Percentiles rank a stretch among this genome's conserved stretches.
phyloP scores from a whole-genome alignment of 37 sponge, comb jelly and placozoan species.

The Dysidea cf. avara region DNA sequence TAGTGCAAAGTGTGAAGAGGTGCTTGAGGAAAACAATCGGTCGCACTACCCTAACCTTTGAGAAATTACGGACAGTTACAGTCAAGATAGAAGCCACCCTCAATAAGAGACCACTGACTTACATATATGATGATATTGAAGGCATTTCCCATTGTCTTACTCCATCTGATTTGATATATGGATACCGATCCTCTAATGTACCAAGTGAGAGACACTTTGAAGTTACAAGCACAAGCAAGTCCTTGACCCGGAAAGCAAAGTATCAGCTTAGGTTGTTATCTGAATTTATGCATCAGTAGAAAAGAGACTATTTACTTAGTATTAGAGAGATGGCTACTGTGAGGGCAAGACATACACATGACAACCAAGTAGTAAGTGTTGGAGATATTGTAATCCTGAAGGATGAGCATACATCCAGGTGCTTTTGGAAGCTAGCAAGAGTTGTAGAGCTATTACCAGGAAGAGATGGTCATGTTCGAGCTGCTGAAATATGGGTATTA shows the following conservation, averaged over 20 bases:
- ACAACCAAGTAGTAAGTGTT: neutral
- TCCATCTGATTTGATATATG: conserved; percentile 16
- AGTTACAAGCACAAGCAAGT: neutral
- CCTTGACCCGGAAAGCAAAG: neutral
- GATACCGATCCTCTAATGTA: no score
- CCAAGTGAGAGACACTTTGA: neutral
- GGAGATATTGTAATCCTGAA: conserved; percentile 22
- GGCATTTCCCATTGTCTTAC: neutral
- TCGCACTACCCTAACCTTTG: neutral
- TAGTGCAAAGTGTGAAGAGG: neutral
- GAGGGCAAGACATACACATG: neutral
- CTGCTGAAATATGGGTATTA: no score
- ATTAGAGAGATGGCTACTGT: conserved; percentile 12
- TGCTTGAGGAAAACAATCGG: conserved; percentile 15
- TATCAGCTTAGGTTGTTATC: neutral
- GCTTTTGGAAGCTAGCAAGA: conserved; percentile 1
- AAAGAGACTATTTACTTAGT: conserved; percentile 24
- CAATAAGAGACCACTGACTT: no score
- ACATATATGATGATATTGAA: conserved; percentile 1
- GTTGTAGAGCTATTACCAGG: no score
- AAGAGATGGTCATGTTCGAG: no score
- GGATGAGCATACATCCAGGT: conserved; percentile 4
- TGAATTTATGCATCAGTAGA: conserved; percentile 29
- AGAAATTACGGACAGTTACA: conserved; percentile 4
- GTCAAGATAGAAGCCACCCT: conserved; percentile 3